Percentiles rank a stretch among this genome's conserved stretches.
Evolutionary conservation across 2,888 invertebrate species (phyloP).

Genomic region (Andricus quercusramuli): DNA sequence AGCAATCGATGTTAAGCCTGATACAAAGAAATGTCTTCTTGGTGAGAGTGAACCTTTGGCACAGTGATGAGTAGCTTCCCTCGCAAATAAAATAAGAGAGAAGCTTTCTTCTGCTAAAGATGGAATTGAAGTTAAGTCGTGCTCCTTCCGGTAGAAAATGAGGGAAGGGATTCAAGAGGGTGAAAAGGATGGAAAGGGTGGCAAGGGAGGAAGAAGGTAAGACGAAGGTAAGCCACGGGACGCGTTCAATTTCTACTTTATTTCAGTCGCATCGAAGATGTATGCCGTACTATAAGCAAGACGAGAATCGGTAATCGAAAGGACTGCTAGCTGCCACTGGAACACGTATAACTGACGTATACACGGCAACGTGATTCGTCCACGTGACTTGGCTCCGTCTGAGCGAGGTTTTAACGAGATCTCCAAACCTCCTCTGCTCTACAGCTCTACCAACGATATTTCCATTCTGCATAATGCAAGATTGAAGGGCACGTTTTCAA

Average conservation of each 20-base stretch:
- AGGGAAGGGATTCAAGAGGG: neutral
- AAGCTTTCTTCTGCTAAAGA: slow-evolving; percentile 28
- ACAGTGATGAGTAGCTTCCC: slow-evolving; percentile 1
- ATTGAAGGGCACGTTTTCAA: neutral
- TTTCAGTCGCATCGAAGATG: slow-evolving; percentile 29
- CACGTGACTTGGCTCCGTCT: slow-evolving; percentile 54
- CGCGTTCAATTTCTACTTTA: slow-evolving; percentile 37
- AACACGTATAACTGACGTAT: neutral
- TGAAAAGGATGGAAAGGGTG: neutral
- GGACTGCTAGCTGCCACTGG: slow-evolving; percentile 5
- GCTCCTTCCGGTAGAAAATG: slow-evolving; percentile 19
- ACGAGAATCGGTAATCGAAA: slow-evolving; percentile 36
- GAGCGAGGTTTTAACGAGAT: slow-evolving; percentile 22
- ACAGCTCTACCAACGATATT: neutral
- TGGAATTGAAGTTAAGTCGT: slow-evolving; percentile 25
- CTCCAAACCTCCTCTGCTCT: neutral
- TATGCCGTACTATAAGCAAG: slow-evolving; percentile 15
- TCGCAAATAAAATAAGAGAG: slow-evolving; percentile 29
- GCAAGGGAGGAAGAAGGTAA: neutral
- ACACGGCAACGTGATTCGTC: slow-evolving; percentile 55
- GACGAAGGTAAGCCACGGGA: slow-evolving; percentile 23
- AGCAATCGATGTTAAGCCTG: slow-evolving; percentile 20
- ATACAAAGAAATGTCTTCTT: slow-evolving; percentile 27
- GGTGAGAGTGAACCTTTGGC: slow-evolving; percentile 8
- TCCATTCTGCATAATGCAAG: neutral